phyloP scores from a whole-genome alignment of 2,797 vertebrate genomes.

The Dryobates pubescens region DNA sequence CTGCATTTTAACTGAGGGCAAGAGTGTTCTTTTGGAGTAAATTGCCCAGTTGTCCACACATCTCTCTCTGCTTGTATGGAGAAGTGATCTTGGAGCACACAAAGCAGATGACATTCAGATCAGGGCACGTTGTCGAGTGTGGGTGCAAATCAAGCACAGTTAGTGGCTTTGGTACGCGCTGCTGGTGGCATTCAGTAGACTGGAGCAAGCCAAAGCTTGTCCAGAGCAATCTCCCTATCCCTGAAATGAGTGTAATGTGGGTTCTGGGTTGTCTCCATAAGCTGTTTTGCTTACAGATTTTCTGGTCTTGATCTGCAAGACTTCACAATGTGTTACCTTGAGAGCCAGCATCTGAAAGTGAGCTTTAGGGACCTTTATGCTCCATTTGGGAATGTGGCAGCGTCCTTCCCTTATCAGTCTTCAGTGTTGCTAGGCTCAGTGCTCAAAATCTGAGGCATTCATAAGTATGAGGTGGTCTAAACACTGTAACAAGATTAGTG shows the following conservation, averaged over 20 bases:
- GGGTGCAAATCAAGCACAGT: not conserved
- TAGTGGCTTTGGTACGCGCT: not conserved
- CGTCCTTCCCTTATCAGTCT: not conserved
- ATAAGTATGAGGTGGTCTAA: not conserved
- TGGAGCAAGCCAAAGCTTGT: not conserved
- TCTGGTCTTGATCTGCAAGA: not conserved
- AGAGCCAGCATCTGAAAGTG: not conserved
- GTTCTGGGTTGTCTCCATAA: not conserved
- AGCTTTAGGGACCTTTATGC: not conserved
- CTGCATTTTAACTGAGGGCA: not conserved
- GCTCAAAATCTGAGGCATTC: not conserved
- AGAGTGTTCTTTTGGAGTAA: not conserved
- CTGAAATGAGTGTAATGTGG: not conserved
- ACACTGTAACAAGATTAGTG: not conserved
- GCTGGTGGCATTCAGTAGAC: not conserved
- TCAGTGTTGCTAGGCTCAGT: not conserved
- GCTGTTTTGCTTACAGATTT: not conserved
- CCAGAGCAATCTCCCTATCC: not conserved
- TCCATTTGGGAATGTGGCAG: not conserved
- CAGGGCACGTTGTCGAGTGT: not conserved
- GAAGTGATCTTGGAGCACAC: not conserved
- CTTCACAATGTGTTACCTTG: not conserved
- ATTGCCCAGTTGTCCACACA: accelerated
- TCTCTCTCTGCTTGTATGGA: not conserved
- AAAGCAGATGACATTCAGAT: not conserved